Evolutionary conservation across 2,113 vertebrate species (phyloP), one percentile per base, ranked within the genome.

Genomic region (Nothocercus nigrocapillus): DNA sequence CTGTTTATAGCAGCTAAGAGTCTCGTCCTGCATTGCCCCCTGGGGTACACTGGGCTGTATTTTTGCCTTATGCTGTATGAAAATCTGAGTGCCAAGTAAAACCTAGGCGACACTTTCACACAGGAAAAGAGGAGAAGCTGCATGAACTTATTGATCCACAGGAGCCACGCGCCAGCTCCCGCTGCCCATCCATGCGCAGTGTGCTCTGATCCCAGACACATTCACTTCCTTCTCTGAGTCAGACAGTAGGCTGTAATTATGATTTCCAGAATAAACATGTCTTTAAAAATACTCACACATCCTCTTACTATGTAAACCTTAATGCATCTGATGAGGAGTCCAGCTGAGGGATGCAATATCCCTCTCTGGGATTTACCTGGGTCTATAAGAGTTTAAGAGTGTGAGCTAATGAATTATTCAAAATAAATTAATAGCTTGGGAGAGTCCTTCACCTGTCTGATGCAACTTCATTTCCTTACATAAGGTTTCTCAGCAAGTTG

Each of bases 361-460:
- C 58, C 77, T 87, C 95, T 84, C 70, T 83, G 92, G 92, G 91
- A 83, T 95, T 95, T 94, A 91, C 91, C 89, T 92, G 92, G 75
- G 87, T 92, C 92, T 94, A 76, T 70, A 49, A 82, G 84, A 95
- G 75, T 95, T 96, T 89, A 77, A 79, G 51, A 93, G 54, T 92
- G 88, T 78, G 62, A 85, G 67, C 75, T 97, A 96, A 97, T 98
- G 97, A 98, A 98, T 98, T 97, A 98, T 97, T 98, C 97, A 98
- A 95, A 92, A 81, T 67, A 88, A 97, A 97, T 96, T 97, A 95
- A 94, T 77, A 96, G 87, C 90, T 93, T 92, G 86, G 89, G 93
- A 96, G 95, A 97, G 97, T 97, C 90, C 95, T 27, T 67, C 97
- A 97, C 97, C 97, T 98, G 97, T 86, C 94, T 97, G 95, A 96